Percentiles rank a stretch among this genome's conserved stretches.
These are phyloP conservation scores for Brotula barbata DNA, from an alignment of 2,797 vertebrate species.

Conservation along the genomic window DNA sequence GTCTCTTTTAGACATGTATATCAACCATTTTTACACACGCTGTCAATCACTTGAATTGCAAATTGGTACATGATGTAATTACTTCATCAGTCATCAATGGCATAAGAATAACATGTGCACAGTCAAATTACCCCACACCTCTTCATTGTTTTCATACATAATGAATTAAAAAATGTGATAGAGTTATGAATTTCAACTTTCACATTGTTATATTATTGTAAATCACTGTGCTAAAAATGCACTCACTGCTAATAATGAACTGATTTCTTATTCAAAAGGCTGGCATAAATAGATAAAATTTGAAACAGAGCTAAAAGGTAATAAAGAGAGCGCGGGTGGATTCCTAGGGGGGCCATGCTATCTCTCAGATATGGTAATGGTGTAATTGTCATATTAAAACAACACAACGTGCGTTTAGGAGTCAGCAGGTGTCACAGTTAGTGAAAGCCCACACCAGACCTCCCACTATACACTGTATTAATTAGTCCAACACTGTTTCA, in stretches of 20 bases:
- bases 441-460: slow-evolving; percentile 75
- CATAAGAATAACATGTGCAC: slow-evolving; percentile 46
- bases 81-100: slow-evolving; percentile 26
- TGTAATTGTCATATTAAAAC: slow-evolving; percentile 83
- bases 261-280: slow-evolving; percentile 69
- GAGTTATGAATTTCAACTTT: slow-evolving; percentile 38
- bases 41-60: slow-evolving; percentile 29
- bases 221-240: slow-evolving; percentile 55
- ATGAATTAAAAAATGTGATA: slow-evolving; percentile 22
- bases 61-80: slow-evolving; percentile 37
- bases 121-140: slow-evolving; percentile 49
- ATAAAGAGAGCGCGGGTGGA: slow-evolving; percentile 75
- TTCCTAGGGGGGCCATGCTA: slow-evolving; percentile 72
- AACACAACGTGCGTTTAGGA: slow-evolving; percentile 80
- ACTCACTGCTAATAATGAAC: slow-evolving; percentile 63
- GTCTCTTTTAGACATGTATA: background rate
- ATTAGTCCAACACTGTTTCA: slow-evolving; percentile 76
- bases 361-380: slow-evolving; percentile 82
- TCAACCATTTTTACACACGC: slow-evolving; percentile 15
- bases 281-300: slow-evolving; percentile 73
- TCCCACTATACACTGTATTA: slow-evolving; percentile 77
- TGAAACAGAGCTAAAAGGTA: slow-evolving; percentile 73
- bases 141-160: slow-evolving; percentile 44
- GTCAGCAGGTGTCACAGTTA: slow-evolving; percentile 81
- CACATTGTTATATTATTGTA: slow-evolving; percentile 55